Evolutionary conservation across 2,888 invertebrate genomes (phyloP).

Genomic region (Troides helena): DNA sequence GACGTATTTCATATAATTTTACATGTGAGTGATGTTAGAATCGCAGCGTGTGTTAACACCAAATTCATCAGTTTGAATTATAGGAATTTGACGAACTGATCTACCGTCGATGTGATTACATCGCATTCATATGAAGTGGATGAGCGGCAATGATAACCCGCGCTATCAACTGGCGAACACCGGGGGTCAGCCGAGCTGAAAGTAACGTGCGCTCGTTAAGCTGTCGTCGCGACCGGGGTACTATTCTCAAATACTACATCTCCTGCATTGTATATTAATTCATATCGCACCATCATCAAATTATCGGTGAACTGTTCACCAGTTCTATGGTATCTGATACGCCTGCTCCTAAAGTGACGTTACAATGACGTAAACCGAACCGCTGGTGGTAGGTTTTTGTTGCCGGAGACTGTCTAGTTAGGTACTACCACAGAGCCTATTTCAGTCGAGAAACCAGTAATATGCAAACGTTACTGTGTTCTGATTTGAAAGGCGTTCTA

Average conservation of each 20-base stretch:
- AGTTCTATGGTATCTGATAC: no score
- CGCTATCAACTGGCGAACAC: constrained; percentile 29
- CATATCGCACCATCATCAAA: neutral
- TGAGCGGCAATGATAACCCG: constrained; percentile 25
- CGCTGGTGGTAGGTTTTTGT: no score
- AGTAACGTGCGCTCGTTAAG: constrained; percentile 24
- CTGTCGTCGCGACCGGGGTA: constrained; percentile 15
- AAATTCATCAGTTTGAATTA: neutral
- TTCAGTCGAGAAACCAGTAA: no score
- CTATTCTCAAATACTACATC: constrained; percentile 15
- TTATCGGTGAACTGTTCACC: neutral
- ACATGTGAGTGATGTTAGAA: neutral
- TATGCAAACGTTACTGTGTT: no score
- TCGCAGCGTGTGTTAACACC: neutral
- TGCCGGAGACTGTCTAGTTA: no score
- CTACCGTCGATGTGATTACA: constrained; percentile 3
- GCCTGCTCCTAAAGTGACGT: no score
- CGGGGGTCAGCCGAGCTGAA: constrained; percentile 30
- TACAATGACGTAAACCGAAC: no score
- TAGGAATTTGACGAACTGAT: neutral
- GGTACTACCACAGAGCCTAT: no score
- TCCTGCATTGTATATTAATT: neutral
- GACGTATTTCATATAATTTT: neutral
- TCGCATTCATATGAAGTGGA: constrained; percentile 12
- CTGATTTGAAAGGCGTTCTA: no score